phyloP scores from a whole-genome alignment of 2,113 vertebrate genomes.

The Halichoeres trimaculatus region DNA sequence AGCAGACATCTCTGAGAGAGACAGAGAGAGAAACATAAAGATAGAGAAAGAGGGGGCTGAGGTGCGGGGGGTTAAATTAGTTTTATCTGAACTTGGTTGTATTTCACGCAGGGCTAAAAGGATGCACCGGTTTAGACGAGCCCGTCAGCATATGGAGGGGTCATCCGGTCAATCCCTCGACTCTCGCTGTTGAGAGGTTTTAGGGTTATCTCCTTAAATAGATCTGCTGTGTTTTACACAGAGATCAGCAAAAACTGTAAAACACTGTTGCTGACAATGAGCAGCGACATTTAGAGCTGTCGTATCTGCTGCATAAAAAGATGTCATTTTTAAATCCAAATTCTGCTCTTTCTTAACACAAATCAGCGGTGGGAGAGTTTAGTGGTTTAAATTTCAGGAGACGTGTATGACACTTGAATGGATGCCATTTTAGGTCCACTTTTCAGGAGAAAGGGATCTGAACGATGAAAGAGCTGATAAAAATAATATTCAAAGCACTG shows the following conservation, averaged over 20 bases:
- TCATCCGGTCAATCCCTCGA: slow-evolving; percentile 29
- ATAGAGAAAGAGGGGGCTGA: slow-evolving; percentile 10
- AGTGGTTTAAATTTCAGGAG: background rate
- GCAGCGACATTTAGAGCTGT: too few relatives aligned
- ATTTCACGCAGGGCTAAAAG: slow-evolving; percentile 37
- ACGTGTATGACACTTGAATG: background rate
- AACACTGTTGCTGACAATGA: background rate
- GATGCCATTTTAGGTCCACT: background rate
- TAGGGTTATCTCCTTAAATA: slow-evolving; percentile 61
- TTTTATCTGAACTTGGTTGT: slow-evolving; percentile 61
- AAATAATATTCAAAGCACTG: background rate
- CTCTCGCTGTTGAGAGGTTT: slow-evolving; percentile 35
- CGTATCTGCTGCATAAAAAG: background rate
- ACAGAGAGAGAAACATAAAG: slow-evolving; percentile 21
- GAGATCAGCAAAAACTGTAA: slow-evolving; percentile 14
- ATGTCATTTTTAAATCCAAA: background rate
- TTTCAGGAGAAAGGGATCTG: background rate
- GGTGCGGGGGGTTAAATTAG: slow-evolving; percentile 35
- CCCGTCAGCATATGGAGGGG: slow-evolving; percentile 38
- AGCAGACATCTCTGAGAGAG: slow-evolving; percentile 62
- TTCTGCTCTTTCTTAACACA: too few relatives aligned
- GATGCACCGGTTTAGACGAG: slow-evolving; percentile 7
- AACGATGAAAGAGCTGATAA: background rate
- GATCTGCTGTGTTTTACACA: slow-evolving; percentile 32
- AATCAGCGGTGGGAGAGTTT: too few relatives aligned